Evolutionary conservation across 2,888 invertebrate genomes (phyloP).

Genomic region (Diogma glabrata): DNA sequence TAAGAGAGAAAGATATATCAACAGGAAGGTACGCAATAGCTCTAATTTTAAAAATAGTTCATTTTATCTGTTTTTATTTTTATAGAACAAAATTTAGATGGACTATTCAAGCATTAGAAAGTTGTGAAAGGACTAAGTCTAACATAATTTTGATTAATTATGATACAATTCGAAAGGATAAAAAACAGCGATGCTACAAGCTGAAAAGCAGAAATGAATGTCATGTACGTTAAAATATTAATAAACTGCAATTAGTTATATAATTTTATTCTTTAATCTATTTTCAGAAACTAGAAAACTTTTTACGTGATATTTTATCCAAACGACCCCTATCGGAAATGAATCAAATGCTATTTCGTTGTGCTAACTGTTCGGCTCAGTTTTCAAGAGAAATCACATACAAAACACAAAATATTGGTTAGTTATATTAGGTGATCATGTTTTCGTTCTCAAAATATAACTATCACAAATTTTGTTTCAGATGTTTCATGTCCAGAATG

Average conservation of each 20-base stretch:
- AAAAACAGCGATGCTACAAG: slow-evolving; percentile 44
- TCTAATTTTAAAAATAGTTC: not conserved
- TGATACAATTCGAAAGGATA: slow-evolving; percentile 47
- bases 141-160: slow-evolving; percentile 46
- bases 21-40: slow-evolving; percentile 32
- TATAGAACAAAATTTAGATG: slow-evolving; percentile 37
- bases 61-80: not conserved
- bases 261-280: no score
- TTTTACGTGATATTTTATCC: slow-evolving; percentile 37
- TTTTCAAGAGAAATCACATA: slow-evolving; percentile 41
- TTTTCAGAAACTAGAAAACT: slow-evolving; percentile 37
- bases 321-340: slow-evolving; percentile 38
- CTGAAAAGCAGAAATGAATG: no score
- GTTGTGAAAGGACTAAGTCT: slow-evolving; percentile 38
- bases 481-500: slow-evolving; percentile 45
- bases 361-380: slow-evolving; percentile 50
- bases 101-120: slow-evolving; percentile 41
- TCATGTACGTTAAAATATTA: no score
- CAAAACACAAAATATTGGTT: slow-evolving; percentile 24
- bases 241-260: no score
- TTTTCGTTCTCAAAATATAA: not conserved
- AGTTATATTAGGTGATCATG: not conserved
- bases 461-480: slow-evolving; percentile 15
- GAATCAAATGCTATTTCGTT: slow-evolving; percentile 41
- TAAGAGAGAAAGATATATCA: slow-evolving; percentile 41